Evolutionary conservation across 2,888 invertebrate genomes (phyloP).

Genomic region (Drosophila quinaria): DNA sequence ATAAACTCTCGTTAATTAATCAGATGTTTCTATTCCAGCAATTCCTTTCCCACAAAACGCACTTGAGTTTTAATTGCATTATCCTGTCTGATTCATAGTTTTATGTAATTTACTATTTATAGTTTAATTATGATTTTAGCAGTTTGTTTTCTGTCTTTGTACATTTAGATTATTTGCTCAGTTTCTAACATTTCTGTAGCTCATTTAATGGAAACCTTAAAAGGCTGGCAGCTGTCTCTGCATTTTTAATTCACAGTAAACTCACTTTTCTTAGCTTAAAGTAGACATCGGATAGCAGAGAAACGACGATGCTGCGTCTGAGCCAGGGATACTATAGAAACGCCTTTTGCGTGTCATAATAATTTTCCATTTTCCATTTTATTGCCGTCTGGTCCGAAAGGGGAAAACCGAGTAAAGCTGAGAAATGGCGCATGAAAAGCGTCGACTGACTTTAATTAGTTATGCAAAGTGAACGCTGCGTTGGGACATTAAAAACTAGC

Average conservation of each 20-base stretch:
- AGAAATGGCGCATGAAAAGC: slow-evolving; percentile 65
- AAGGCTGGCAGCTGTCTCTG: slow-evolving; percentile 38
- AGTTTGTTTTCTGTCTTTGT: not conserved
- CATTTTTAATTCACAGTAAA: slow-evolving; percentile 56
- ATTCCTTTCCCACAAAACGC: not conserved
- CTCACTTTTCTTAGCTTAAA: slow-evolving; percentile 13
- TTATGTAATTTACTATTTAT: not conserved
- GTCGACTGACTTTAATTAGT: slow-evolving; percentile 76
- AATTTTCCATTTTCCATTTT: slow-evolving; percentile 39
- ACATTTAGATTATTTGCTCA: slow-evolving; percentile 1
- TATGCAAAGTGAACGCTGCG: slow-evolving; percentile 70
- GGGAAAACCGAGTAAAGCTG: slow-evolving; percentile 15
- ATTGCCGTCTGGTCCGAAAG: slow-evolving; percentile 24
- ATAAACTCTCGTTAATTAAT: too few species aligned
- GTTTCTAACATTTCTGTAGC: not conserved
- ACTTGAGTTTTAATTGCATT: not conserved
- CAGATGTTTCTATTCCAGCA: too few species aligned
- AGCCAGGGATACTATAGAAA: slow-evolving; percentile 33
- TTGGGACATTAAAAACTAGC: slow-evolving; percentile 55
- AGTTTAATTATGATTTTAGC: not conserved
- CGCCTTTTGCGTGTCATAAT: slow-evolving; percentile 78
- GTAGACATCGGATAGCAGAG: slow-evolving; percentile 1
- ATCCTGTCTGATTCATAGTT: not conserved
- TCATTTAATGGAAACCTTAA: slow-evolving; percentile 31
- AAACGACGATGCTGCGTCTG: slow-evolving; percentile 20